Percentiles rank a stretch among this genome's conserved stretches.
phyloP scores from a whole-genome alignment of 2,797 vertebrate species.

The Alcedo quadribrachys region DNA sequence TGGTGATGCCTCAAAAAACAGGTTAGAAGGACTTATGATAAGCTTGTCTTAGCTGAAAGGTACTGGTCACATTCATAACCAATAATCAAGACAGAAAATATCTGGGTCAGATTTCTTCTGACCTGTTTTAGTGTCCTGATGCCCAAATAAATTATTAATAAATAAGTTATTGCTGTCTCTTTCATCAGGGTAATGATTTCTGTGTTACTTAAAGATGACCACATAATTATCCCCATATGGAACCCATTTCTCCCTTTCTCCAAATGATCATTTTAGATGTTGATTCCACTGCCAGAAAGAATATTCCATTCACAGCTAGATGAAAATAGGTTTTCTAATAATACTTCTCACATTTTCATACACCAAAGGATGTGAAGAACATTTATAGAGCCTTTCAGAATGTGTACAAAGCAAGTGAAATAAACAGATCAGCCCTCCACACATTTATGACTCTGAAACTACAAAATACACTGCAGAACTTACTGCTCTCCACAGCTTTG shows the following conservation, averaged over 20 bases:
- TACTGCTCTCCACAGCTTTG: neutral
- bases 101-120: neutral
- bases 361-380: neutral
- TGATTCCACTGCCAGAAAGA: conserved; percentile 16
- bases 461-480: neutral
- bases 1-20: neutral
- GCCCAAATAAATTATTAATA: conserved; percentile 27
- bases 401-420: neutral
- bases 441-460: neutral
- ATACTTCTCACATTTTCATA: neutral
- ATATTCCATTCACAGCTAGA: neutral
- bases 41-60: neutral
- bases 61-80: neutral
- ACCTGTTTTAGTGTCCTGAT: neutral
- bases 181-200: conserved; percentile 44
- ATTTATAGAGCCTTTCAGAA: neutral
- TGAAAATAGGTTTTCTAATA: conserved; percentile 25
- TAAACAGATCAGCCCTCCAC: neutral
- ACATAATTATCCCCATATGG: conserved; percentile 42
- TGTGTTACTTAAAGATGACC: conserved; percentile 2
- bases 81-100: conserved; percentile 33
- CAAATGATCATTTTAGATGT: conserved; percentile 28
- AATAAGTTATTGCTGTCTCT: conserved; percentile 52
- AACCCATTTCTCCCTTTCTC: neutral
- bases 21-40: neutral